phyloP scores from a whole-genome alignment of 2,797 vertebrate genomes.

The Sebastes hubbsi region DNA sequence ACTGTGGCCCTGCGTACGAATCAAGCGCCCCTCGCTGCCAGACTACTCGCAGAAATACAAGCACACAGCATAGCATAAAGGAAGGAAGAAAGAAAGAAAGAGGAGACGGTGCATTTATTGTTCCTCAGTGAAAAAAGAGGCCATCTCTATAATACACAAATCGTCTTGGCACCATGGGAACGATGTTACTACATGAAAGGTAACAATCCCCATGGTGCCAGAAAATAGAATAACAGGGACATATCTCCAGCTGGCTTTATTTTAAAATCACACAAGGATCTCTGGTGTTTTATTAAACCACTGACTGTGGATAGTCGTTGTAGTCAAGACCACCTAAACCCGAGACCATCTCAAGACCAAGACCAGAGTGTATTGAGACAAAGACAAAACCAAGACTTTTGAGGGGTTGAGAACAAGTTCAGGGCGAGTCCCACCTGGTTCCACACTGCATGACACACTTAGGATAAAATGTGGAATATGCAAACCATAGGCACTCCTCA shows the following conservation, averaged over 20 bases:
- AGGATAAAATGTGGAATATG: too few relatives aligned
- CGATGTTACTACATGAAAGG: background rate
- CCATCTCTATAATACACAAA: background rate
- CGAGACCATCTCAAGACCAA: too few relatives aligned
- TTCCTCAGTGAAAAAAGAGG: background rate
- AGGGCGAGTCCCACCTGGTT: too few relatives aligned
- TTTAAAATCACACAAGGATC: background rate
- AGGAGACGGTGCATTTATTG: background rate
- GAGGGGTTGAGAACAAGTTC: too few relatives aligned
- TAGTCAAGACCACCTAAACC: too few relatives aligned
- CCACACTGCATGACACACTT: too few relatives aligned
- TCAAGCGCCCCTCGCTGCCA: conserved; percentile 34
- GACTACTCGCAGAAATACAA: conserved; percentile 7
- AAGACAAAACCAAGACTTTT: too few relatives aligned
- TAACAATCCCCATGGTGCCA: background rate
- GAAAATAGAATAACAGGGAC: background rate
- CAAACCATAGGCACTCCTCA: too few relatives aligned
- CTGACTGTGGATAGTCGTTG: background rate
- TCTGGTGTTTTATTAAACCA: background rate
- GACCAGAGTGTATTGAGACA: too few relatives aligned
- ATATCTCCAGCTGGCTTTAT: background rate
- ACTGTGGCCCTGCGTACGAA: conserved; percentile 5
- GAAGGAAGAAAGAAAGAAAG: background rate
- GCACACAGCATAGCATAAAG: background rate
- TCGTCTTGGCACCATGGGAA: background rate